Percentiles rank a stretch among this genome's conserved stretches.
Evolutionary conservation across 2,888 invertebrate genomes (phyloP).

Genomic region (Acanthacorydalis orientalis): DNA sequence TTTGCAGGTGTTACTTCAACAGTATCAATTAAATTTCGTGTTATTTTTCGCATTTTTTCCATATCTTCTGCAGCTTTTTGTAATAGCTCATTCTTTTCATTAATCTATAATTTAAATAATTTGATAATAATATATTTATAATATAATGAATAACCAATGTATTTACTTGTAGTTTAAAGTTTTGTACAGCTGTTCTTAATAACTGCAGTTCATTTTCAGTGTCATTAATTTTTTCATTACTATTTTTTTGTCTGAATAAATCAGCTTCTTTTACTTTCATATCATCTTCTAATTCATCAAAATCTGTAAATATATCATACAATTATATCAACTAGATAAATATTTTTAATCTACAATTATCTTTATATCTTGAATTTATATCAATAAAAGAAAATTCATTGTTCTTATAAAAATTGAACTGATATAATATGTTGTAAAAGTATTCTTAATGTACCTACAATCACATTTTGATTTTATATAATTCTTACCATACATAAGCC

Average conservation of each 20-base stretch:
- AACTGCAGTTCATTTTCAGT: background rate
- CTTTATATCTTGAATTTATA: too few species aligned
- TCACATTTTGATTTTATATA: too few species aligned
- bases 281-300: slow-evolving; percentile 28
- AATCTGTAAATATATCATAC: slow-evolving; percentile 21
- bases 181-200: background rate
- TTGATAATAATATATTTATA: slow-evolving; percentile 16
- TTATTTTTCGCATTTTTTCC: slow-evolving; percentile 39
- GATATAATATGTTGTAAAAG: too few species aligned
- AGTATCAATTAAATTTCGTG: slow-evolving; percentile 33
- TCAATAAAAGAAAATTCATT: too few species aligned
- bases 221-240: background rate
- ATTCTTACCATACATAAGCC: slow-evolving; percentile 61
- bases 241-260: slow-evolving; percentile 13
- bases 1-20: slow-evolving; percentile 13
- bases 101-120: slow-evolving; percentile 33
- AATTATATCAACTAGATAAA: background rate
- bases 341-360: background rate
- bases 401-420: too few species aligned
- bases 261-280: slow-evolving; percentile 16
- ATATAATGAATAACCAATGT: background rate
- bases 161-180: background rate
- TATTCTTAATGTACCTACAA: too few species aligned
- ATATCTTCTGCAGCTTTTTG: slow-evolving; percentile 43
- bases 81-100: slow-evolving; percentile 38